Evolutionary conservation across 2,888 invertebrate genomes (phyloP).

Genomic region (Subacronicta megacephala): DNA sequence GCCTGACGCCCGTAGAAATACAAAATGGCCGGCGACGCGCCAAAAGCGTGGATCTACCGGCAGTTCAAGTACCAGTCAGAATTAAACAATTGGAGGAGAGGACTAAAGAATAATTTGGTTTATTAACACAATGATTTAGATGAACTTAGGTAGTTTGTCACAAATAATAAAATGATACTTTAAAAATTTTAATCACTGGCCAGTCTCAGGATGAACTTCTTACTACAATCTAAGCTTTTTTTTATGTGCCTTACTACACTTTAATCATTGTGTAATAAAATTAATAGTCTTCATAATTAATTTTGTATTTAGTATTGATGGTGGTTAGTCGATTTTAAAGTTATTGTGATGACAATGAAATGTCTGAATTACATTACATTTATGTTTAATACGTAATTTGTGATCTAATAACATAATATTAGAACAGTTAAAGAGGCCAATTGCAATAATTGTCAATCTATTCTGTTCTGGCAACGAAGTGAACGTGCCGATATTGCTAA

Average conservation of each 20-base stretch:
- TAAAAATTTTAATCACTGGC: too few species aligned
- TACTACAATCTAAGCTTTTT: too few species aligned
- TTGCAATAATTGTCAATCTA: too few species aligned
- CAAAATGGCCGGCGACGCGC: constrained; percentile 79
- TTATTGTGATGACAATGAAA: constrained; percentile 25
- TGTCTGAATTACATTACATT: neutral
- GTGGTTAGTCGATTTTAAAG: constrained; percentile 30
- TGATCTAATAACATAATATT: too few species aligned
- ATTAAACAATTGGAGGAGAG: constrained; percentile 81
- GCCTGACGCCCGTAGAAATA: constrained; percentile 60
- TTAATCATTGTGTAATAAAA: constrained; percentile 20
- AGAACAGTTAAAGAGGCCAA: too few species aligned
- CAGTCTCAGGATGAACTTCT: too few species aligned
- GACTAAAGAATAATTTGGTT: constrained; percentile 56
- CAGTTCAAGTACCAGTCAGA: constrained; percentile 83
- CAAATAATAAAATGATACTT: too few species aligned
- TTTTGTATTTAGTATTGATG: constrained; percentile 8
- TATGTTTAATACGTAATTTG: too few species aligned
- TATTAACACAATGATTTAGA: constrained; percentile 11
- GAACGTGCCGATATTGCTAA: too few species aligned
- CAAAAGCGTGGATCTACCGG: constrained; percentile 84
- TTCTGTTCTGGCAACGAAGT: too few species aligned
- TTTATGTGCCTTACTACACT: too few species aligned
- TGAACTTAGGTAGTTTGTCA: too few species aligned
- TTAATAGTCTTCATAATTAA: constrained; percentile 16